phyloP scores from a whole-genome alignment of 2,113 vertebrate genomes.

The Geococcyx californianus region DNA sequence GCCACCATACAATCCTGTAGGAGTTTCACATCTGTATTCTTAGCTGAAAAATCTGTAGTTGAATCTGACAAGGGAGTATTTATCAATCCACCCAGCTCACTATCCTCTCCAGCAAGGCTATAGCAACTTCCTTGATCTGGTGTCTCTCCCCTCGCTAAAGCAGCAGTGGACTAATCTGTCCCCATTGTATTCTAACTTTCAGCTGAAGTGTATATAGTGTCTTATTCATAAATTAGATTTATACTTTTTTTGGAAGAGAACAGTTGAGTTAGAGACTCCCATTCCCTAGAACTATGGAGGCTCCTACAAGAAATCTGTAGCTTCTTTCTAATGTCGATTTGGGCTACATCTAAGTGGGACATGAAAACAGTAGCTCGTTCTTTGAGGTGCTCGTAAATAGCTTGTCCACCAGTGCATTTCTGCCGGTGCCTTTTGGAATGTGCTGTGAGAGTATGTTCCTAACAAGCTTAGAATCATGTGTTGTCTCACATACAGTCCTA shows the following conservation, averaged over 20 bases:
- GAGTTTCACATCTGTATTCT: neutral
- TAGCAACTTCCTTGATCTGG: neutral
- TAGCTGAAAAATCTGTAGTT: neutral
- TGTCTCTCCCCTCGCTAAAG: neutral
- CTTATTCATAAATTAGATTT: neutral
- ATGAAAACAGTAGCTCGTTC: neutral
- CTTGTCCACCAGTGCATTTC: neutral
- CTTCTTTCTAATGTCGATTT: neutral
- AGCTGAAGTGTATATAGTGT: neutral
- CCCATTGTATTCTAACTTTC: neutral
- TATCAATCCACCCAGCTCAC: neutral
- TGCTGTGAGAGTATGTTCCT: neutral
- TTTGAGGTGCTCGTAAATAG: neutral
- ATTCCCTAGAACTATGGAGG: neutral
- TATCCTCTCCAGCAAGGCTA: neutral
- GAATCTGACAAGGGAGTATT: neutral
- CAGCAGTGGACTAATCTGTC: neutral
- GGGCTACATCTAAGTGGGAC: neutral
- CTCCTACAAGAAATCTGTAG: neutral
- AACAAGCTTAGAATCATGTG: neutral
- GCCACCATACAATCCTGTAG: neutral
- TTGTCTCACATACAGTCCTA: neutral
- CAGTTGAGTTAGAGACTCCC: neutral
- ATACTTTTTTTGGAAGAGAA: neutral
- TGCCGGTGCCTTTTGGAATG: neutral